Conservation (phyloP, 2,797 vertebrate species). For the Clarias platycephalus region DNA sequence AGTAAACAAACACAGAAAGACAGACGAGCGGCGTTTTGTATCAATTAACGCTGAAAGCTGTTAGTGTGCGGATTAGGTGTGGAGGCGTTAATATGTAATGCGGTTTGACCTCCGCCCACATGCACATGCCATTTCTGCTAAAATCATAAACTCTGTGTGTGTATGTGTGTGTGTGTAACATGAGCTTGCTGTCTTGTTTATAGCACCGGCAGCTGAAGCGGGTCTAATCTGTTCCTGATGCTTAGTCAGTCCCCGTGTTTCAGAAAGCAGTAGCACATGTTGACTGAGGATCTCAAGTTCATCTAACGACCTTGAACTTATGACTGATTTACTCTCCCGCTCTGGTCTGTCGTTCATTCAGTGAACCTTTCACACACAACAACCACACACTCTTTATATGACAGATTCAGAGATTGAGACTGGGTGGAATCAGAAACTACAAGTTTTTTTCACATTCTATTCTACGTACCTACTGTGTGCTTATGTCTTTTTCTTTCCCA, state of each 20-base stretch:
- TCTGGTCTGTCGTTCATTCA: background rate
- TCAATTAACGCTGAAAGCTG: constrained; percentile 51
- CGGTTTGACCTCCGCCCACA: constrained; percentile 51
- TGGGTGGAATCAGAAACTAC: background rate
- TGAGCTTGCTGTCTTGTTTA: constrained; percentile 9
- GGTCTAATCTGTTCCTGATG: background rate
- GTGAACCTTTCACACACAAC: background rate
- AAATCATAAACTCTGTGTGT: constrained; percentile 21
- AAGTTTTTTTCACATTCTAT: background rate
- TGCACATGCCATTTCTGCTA: constrained; percentile 17
- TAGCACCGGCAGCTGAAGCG: background rate
- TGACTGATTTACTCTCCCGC: background rate
- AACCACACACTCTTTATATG: background rate
- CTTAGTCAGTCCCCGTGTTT: constrained; percentile 7
- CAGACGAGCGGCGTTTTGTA: constrained; percentile 27
- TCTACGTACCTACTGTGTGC: background rate
- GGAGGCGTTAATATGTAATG: constrained; percentile 46
- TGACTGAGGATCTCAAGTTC: constrained; percentile 17
- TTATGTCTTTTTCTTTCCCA: background rate
- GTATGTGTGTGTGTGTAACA: constrained; percentile 8
- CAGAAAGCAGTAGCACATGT: background rate
- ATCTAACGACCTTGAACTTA: background rate
- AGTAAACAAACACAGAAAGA: constrained; percentile 17
- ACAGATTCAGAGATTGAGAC: background rate
- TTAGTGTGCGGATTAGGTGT: constrained; percentile 29